phyloP scores from a whole-genome alignment of 2,888 invertebrate species.

The Dolichomitus sp. region DNA sequence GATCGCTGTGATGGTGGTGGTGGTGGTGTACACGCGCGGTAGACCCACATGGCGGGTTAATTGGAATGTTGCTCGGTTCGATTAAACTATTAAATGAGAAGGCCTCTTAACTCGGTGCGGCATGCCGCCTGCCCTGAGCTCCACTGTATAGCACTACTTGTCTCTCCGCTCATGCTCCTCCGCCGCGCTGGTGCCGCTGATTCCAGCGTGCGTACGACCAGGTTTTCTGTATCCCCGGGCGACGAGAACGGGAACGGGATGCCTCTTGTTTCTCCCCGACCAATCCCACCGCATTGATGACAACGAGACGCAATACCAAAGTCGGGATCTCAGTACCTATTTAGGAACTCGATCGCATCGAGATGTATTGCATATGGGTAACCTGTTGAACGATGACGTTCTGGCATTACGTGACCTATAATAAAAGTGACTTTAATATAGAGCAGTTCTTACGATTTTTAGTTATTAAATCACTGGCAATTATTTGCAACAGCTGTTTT shows the following conservation, averaged over 20 bases:
- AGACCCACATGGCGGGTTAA: slow-evolving; percentile 74
- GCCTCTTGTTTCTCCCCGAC: slow-evolving; percentile 49
- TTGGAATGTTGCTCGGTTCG: slow-evolving; percentile 80
- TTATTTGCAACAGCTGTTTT: not conserved
- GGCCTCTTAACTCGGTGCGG: slow-evolving; percentile 66
- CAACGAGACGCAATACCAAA: slow-evolving; percentile 32
- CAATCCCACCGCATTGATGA: slow-evolving; percentile 9
- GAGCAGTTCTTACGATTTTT: not conserved
- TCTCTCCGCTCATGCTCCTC: slow-evolving; percentile 39
- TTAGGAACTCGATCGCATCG: slow-evolving; percentile 39
- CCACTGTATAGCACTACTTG: slow-evolving; percentile 29
- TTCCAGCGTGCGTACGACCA: slow-evolving; percentile 44
- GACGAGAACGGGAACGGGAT: slow-evolving; percentile 46
- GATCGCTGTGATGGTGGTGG: slow-evolving; percentile 51
- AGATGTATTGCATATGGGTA: not conserved
- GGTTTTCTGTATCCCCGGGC: slow-evolving; percentile 47
- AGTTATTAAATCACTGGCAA: not conserved
- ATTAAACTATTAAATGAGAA: slow-evolving; percentile 81
- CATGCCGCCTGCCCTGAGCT: slow-evolving; percentile 46
- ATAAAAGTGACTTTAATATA: not conserved
- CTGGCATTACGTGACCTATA: not conserved
- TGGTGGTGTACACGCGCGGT: slow-evolving; percentile 46
- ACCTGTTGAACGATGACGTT: slow-evolving; percentile 5
- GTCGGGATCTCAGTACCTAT: slow-evolving; percentile 45
- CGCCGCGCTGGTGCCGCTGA: slow-evolving; percentile 11